Evolutionary conservation across 2,797 vertebrate genomes (phyloP), one percentile per base, ranked within the genome.

Genomic region (Tapirus indicus): DNA sequence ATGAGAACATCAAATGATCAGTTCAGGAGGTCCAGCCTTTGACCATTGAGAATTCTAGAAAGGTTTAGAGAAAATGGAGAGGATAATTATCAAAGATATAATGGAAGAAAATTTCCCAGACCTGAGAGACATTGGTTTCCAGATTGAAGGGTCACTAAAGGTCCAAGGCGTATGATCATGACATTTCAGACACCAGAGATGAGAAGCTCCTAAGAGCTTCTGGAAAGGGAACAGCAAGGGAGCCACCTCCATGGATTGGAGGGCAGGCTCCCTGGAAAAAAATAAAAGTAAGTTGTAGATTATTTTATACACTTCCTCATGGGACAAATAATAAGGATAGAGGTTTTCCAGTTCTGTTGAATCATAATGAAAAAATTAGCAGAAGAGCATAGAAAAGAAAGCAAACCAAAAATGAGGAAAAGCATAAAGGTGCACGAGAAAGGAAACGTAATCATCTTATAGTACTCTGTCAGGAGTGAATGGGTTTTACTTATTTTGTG

Each of bases 41-140:
- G 92, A 90, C 87, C 60, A 0, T 8, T 93, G 64, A 72, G 84
- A 84, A 94, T 93, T 95, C 69, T 69, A 94, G 93, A 93, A 83
- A 96, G 72, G 60, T 77, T 90, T 84, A 69, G 60, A 96, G 95
- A 94, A 97, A 96, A 93, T 82, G 69, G 58, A 96, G 60, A 35
- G 58, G 58, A 94, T 92, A 96, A 93, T 94, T 97, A 97, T 79
- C 54, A 89, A 97, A 95, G 93, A 97, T 97, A 91, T 94, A 96
- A 96, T 85, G 95, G 95, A 96, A 97, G 92, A 97, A 97, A 95
- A 96, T 69, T 93, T 97, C 80, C 86, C 89, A 47, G 23, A 84
- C 95, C 41, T 72, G 69, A 95, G 75, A 77, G 44, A 96, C 80
- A 87, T 78, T 88, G 66, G 32, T 83, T 74, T 96, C 75, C 47